Evolutionary conservation across 2,797 vertebrate genomes (phyloP), one percentile per base, ranked within the genome.

Genomic region (Aldrovandia affinis): DNA sequence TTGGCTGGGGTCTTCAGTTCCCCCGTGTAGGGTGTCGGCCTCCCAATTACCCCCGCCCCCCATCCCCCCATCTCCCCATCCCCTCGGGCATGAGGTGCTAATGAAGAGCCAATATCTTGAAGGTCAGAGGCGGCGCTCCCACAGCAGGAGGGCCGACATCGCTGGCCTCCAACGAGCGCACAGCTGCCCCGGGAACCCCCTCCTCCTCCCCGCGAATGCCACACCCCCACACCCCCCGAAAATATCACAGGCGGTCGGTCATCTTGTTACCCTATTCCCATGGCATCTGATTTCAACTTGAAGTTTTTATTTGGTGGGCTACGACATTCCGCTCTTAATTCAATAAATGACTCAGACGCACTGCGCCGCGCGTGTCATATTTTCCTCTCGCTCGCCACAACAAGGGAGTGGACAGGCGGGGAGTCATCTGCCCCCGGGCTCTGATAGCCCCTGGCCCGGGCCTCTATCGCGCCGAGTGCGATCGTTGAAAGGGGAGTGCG

Each of bases 321-420:
- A 91, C 90, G 90, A 89, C 91, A 91, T 91, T 90, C 90, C 86
- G 86, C 86, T 33, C 88, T 92, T 94, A 93, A 94, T 95, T 95
- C 89, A 94, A 91, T 93, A 91, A 89, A 83, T 86, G 86, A 83
- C 84, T 87, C 86, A 85, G 88, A 83, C 89, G 88, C 88, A 57
- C 78, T 25, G 18, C 28, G 82, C 85, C 6, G 47, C 79, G 80
- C 33, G 70, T 83, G 88, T 89, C 82, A 87, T 86, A 88, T 89
- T 89, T 90, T 89, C 86, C 90, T 80, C 81, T 86, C 82, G 84
- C 86, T 81, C 73, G 30, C 50, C 22, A 63, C 33, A 20, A 33
- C 20, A 42, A 54, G 81, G n/a, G 68, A 77, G 78, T 6, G 50
- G 83, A 42, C n/a, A n/a, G n/a, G n/a, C n/a, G 77, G 84, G 79